Base-by-base conservation (phyloP, 2,888 invertebrate genomes). In the Tribolium freemani region DNA sequence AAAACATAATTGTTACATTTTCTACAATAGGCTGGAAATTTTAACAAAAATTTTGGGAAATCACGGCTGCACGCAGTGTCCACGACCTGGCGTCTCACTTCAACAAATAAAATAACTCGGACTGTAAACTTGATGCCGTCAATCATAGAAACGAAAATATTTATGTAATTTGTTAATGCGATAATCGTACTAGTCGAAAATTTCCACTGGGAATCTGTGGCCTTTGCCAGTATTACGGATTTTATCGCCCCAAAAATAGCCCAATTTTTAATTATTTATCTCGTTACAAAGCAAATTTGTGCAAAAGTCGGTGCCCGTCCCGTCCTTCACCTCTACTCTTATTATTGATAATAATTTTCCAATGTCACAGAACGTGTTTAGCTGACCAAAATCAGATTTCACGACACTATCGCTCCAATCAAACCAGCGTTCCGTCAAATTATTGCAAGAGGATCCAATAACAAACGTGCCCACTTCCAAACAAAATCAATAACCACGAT, bases 391-490 rank as follows among this genome's bases (percentile, higher is more conserved):
- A 53, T 21, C 45, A 21, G 58, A 45, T 45, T n/a, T 21, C 46
- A 45, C 11, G 1, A 10, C 10, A 64, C 53, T 64, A 64, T 64
- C 64, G 50, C 44, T 53, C 53, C 54, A 64, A 64, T 64, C 53
- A 54, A 54, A 64, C 26, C 44, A 38, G 31, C 21, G 54, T 45
- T 44, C 45, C 38, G 21, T 51, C n/a, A 9, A 63, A 63, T 31
- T 50, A 61, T 61, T 48, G 26, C 11, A 20, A 56, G 10, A 31
- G 10, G 16, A 54, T 57, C 57, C 30, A 60, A 60, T 63, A 63
- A 63, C 51, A 11, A 48, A 63, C 63, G 64, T 64, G 64, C 64
- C 45, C n/a, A 63, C 9, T 63, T 63, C 31, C 16, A 51, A 63
- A 63, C 50, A 53, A 64, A 64, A 64, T 64, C 64, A 44, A 64